A percentile compares a stretch with the other conserved stretches of the same genome.
Conservation (phyloP, 2,113 vertebrate genomes). For the Embiotoca jacksoni region DNA sequence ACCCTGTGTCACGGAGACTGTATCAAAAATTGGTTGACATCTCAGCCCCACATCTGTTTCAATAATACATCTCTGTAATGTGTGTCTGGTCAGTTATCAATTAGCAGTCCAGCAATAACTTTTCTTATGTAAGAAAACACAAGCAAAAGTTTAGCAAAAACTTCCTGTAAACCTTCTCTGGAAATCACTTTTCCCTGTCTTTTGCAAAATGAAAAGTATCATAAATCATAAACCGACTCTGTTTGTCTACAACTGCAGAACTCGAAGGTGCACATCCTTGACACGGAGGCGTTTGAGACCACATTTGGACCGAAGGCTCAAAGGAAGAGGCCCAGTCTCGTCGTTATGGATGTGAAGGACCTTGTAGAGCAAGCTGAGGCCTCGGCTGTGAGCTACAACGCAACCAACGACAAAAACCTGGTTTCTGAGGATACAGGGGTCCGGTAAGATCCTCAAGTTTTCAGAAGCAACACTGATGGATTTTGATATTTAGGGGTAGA, state of each 20-base stretch:
- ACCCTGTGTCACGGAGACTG: background rate
- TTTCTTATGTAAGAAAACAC: too few species aligned
- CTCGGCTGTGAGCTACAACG: conserved; percentile 84
- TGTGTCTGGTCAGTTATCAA: too few species aligned
- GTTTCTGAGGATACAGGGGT: conserved; percentile 93
- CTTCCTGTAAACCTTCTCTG: too few species aligned
- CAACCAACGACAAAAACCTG: conserved; percentile 90
- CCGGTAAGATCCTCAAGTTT: conserved; percentile 80
- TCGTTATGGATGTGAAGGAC: conserved; percentile 89
- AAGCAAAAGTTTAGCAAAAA: too few species aligned
- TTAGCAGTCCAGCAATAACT: background rate
- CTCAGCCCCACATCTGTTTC: background rate
- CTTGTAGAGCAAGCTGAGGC: conserved; percentile 89
- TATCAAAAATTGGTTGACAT: conserved; percentile 9
- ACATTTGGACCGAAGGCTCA: conserved; percentile 97
- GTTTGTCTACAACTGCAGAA: conserved; percentile 81
- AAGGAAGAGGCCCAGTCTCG: conserved; percentile 92
- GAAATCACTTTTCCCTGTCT: too few species aligned
- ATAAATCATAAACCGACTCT: background rate
- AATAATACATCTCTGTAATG: too few species aligned
- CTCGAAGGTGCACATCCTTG: conserved; percentile 96
- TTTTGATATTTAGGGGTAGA: background rate
- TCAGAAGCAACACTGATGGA: background rate
- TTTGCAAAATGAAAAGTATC: too few species aligned
- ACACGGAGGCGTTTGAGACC: conserved; percentile 95